Base-by-base conservation (phyloP, 2,113 vertebrate species). In the Platichthys stellatus region DNA sequence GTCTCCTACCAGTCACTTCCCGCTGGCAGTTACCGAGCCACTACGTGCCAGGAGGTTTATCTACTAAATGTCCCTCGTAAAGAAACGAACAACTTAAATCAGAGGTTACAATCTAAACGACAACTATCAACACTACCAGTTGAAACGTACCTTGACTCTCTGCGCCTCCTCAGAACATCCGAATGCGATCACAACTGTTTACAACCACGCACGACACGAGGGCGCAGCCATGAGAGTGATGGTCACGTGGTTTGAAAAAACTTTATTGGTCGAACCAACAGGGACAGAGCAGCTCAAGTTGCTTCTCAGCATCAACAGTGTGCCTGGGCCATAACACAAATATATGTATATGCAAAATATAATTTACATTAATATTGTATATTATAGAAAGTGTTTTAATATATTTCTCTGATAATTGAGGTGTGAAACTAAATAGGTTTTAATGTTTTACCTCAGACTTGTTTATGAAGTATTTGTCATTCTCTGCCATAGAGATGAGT, bases 201-300 rank as follows among this genome's bases (percentile, higher is more conserved):
- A 74, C 74, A 72, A 13, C 65, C 64, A 87, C 76, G 58, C 84
- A 24, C 57, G 26, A 59, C 86, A 93, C 88, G 81, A 89, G 93
- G 86, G 47, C 56, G 93, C 93, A 38, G 92, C 92, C 94, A 94
- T 94, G 89, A 82, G 78, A 88, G 86, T 71, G 3, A n/a, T 61
- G 54, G 53, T 92, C 92, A 93, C 92, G 83, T 92, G 90, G 23
- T 83, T 84, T 49, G 69, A 76, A 81, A 78, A 89, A 87, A 88
- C 86, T 87, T 83, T 88, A 88, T 87, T 83, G 3, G 35, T 51
- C 8, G 1, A 24, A 20, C 14, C 5, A 8, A 18, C 23, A 2
- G 11, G 1, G 0, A 69, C 63, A 35, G 17, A 17, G 8, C 28
- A 2, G 10, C 18, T 1, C 9, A 13, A 28, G 23, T 21, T 23